Percentiles rank a stretch among this genome's conserved stretches.
phyloP scores from a whole-genome alignment of 2,113 vertebrate species.

The Burhinus bistriatus region DNA sequence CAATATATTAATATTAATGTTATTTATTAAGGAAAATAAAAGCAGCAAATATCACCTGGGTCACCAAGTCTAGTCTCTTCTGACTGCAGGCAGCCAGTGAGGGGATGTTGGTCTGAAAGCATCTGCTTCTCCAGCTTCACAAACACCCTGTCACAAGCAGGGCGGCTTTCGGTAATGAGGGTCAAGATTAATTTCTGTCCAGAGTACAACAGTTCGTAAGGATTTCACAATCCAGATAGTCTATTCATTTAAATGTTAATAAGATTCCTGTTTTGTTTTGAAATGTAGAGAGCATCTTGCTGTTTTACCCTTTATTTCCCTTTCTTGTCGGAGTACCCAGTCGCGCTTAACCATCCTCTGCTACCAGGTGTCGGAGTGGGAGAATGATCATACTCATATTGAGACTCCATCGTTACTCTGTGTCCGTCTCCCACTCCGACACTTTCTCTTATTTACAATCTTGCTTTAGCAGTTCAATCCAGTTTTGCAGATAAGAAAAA shows the following conservation, averaged over 20 bases:
- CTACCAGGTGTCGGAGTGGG: no score
- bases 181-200: slow-evolving; percentile 9
- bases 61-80: not conserved
- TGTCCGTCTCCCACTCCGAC: no score
- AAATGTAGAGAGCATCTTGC: not conserved
- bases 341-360: no score
- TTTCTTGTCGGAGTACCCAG: no score
- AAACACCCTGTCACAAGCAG: not conserved
- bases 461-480: not conserved
- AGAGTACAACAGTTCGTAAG: not conserved
- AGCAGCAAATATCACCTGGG: not conserved
- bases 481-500: not conserved
- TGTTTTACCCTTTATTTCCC: not conserved
- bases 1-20: not conserved
- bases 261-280: not conserved
- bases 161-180: not conserved
- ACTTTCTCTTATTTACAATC: not conserved
- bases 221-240: not conserved
- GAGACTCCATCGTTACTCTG: no score
- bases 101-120: not conserved
- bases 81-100: not conserved
- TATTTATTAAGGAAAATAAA: not conserved
- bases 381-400: no score
- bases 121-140: not conserved
- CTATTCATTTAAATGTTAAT: slow-evolving; percentile 46